These are phyloP conservation scores for Ophonus ardosiacus DNA, from an alignment of 2,888 invertebrate genomes.

Conservation along the genomic window DNA sequence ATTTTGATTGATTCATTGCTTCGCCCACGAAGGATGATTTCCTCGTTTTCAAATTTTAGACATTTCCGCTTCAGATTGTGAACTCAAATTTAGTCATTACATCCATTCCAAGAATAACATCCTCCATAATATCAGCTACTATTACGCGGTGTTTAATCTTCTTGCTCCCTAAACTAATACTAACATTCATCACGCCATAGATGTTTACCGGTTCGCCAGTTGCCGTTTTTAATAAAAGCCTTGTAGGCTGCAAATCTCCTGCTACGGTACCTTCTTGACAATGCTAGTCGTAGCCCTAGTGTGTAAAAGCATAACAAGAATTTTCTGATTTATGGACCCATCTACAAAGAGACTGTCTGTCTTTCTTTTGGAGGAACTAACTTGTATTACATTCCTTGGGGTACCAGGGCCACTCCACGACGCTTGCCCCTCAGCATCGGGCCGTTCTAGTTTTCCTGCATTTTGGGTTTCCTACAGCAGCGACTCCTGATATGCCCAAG, in stretches of 20 bases:
- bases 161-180: too few species aligned
- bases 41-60: neutral
- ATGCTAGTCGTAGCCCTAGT: neutral
- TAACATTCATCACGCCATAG: neutral
- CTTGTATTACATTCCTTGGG: neutral
- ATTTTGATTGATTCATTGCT: neutral
- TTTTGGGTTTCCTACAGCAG: neutral
- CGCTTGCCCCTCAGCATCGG: neutral
- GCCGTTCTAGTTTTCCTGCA: neutral
- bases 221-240: neutral
- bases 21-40: neutral
- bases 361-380: neutral
- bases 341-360: conserved; percentile 2
- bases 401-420: neutral
- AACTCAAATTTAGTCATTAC: conserved; percentile 4
- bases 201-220: neutral
- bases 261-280: neutral
- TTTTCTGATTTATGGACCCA: neutral
- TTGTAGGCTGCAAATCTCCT: neutral
- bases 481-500: neutral
- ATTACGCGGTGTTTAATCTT: neutral
- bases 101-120: too few species aligned
- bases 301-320: neutral
- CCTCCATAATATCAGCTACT: conserved; percentile 2
- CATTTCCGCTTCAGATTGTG: neutral